phyloP scores from a whole-genome alignment of 2,113 vertebrate genomes.

The Trichechus manatus region DNA sequence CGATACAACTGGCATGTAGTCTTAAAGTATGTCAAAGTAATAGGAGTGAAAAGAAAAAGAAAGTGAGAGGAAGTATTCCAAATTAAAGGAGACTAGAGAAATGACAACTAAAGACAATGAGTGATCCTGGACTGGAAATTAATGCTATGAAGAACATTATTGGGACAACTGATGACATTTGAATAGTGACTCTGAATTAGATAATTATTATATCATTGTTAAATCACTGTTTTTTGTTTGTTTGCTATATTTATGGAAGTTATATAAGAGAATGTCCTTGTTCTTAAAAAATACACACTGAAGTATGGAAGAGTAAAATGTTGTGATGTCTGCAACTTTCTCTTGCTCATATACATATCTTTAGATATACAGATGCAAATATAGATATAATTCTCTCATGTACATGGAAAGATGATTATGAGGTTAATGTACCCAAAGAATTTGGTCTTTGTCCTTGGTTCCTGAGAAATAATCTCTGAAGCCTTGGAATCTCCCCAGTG shows the following conservation, averaged over 20 bases:
- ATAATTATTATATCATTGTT: background rate
- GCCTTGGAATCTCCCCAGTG: background rate
- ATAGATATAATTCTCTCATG: background rate
- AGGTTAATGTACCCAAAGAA: too few species aligned
- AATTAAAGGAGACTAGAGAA: background rate
- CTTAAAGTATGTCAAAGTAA: background rate
- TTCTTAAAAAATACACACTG: background rate
- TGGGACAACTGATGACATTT: background rate
- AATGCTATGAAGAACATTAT: background rate
- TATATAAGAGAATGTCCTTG: background rate
- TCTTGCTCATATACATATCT: background rate
- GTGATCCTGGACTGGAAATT: background rate
- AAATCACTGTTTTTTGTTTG: background rate
- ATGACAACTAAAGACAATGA: background rate
- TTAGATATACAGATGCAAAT: background rate
- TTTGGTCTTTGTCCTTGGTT: background rate
- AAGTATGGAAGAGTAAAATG: background rate
- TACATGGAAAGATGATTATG: background rate
- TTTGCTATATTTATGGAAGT: background rate
- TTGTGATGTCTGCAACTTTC: background rate
- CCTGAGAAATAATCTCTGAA: background rate
- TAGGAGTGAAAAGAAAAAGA: background rate
- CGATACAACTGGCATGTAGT: background rate
- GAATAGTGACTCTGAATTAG: background rate
- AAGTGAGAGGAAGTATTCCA: background rate